Evolutionary conservation across 2,113 vertebrate species (phyloP).

Genomic region (Lepidothrix coronata): DNA sequence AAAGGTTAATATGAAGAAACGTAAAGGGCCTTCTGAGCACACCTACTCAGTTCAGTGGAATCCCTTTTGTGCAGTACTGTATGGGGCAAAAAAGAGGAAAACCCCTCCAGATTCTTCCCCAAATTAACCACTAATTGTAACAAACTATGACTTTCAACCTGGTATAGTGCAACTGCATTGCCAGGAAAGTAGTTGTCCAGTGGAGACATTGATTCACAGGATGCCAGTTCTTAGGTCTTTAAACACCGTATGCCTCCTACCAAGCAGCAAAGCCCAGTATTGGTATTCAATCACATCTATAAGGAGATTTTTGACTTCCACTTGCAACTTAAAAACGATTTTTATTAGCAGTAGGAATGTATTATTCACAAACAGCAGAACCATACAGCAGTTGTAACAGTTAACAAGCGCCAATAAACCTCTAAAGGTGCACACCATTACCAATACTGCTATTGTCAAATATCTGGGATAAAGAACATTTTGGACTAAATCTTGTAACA

Average conservation of each 20-base stretch:
- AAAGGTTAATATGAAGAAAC: constrained; percentile 28
- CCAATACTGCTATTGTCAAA: neutral
- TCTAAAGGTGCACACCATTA: neutral
- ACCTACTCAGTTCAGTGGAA: neutral
- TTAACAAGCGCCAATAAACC: neutral
- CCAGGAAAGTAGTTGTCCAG: neutral
- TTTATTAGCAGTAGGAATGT: neutral
- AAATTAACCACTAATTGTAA: neutral
- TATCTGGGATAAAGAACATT: neutral
- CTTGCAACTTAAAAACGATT: neutral
- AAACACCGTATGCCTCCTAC: neutral
- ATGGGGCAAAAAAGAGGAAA: neutral
- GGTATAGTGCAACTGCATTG: neutral
- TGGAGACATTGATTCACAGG: neutral
- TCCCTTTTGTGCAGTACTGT: neutral
- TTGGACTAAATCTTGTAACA: neutral
- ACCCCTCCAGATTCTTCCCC: neutral
- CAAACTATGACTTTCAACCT: neutral
- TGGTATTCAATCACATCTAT: neutral
- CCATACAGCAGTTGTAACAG: neutral
- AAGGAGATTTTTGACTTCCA: neutral
- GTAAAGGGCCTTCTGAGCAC: neutral
- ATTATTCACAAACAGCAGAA: constrained; percentile 4
- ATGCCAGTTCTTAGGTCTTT: neutral
- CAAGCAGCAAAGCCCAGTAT: neutral